phyloP scores from a whole-genome alignment of 1,140 invertebrate species.

The Bombus superbus region DNA sequence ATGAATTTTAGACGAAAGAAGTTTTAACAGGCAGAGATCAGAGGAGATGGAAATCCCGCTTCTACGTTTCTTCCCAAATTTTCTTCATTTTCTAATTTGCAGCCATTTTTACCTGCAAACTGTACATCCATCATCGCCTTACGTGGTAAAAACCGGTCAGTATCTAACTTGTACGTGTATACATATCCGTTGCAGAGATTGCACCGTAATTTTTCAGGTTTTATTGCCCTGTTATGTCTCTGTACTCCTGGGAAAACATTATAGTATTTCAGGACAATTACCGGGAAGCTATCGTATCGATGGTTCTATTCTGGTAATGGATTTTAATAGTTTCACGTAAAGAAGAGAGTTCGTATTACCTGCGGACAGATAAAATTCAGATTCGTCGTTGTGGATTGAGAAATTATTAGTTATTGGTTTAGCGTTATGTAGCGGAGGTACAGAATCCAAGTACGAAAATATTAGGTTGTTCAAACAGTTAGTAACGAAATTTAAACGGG shows the following conservation, averaged over 20 bases:
- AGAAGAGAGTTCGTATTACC: not conserved
- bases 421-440: too few relatives aligned
- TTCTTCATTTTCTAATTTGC: not conserved
- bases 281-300: not conserved
- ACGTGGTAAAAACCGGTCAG: not conserved
- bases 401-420: too few relatives aligned
- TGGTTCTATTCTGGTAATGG: not conserved
- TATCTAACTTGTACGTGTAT: not conserved
- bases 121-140: not conserved
- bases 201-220: not conserved
- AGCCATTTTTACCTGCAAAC: not conserved
- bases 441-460: too few relatives aligned
- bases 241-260: too few relatives aligned
- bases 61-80: not conserved
- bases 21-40: not conserved
- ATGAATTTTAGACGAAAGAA: not conserved
- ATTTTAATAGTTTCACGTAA: not conserved
- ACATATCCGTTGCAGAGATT: not conserved
- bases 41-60: not conserved
- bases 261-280: too few relatives aligned
- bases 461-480: too few relatives aligned
- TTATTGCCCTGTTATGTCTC: too few relatives aligned
- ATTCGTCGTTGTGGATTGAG: not conserved
- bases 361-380: not conserved
- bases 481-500: too few relatives aligned